These are phyloP conservation scores for Cheumatopsyche charites DNA, from an alignment of 1,140 invertebrate genomes.

Conservation along the genomic window DNA sequence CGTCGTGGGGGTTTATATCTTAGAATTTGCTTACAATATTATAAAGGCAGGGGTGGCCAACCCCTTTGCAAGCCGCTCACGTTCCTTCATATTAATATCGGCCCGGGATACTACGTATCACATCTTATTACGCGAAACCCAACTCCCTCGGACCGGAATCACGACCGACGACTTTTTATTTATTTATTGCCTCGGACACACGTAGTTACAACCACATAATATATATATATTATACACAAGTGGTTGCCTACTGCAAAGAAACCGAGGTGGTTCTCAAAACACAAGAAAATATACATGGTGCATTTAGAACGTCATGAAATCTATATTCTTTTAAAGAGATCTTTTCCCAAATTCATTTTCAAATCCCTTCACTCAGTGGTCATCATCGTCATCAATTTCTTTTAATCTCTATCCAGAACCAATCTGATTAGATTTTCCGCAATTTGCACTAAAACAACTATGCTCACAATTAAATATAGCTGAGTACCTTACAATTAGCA, in stretches of 20 bases:
- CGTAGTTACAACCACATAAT: neutral
- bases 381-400: too few species aligned
- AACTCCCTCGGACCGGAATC: constrained; percentile 24
- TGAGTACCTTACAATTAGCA: too few species aligned
- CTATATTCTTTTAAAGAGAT: too few species aligned
- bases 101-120: constrained; percentile 46
- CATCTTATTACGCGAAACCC: constrained; percentile 45
- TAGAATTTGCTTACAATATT: constrained; percentile 50
- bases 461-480: too few species aligned
- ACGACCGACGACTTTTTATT: constrained; percentile 20
- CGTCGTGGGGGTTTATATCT: constrained; percentile 41
- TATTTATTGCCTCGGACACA: constrained; percentile 25
- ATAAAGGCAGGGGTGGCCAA: constrained; percentile 35
- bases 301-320: neutral
- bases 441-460: too few species aligned
- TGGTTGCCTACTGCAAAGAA: too few species aligned
- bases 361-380: too few species aligned
- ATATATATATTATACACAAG: neutral
- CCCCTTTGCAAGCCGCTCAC: constrained; percentile 42
- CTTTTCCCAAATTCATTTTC: too few species aligned
- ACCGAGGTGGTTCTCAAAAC: neutral
- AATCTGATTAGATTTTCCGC: too few species aligned
- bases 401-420: too few species aligned
- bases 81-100: constrained; percentile 48
- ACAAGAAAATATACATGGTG: neutral